phyloP scores from a whole-genome alignment of 2,888 invertebrate genomes.

The Hirtodrosophila trivittata region DNA sequence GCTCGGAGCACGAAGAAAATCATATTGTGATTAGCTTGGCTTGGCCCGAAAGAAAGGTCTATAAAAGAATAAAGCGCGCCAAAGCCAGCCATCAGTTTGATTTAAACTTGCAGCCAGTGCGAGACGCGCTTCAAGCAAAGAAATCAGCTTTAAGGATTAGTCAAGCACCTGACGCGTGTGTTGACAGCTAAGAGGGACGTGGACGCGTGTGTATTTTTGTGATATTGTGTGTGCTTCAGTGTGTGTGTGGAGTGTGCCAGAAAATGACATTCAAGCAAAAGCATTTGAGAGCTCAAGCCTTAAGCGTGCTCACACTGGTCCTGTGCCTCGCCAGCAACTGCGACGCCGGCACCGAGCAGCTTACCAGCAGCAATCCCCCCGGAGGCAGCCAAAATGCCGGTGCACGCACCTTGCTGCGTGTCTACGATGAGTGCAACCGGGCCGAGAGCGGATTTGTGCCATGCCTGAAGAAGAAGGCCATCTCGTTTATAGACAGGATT shows the following conservation, averaged over 20 bases:
- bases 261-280: slow-evolving; percentile 62
- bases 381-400: slow-evolving; percentile 85
- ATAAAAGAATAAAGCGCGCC: slow-evolving; percentile 83
- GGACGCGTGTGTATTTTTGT: slow-evolving; percentile 35
- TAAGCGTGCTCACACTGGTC: slow-evolving; percentile 46
- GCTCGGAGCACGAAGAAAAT: slow-evolving; percentile 58
- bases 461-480: slow-evolving; percentile 92
- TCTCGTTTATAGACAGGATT: slow-evolving; percentile 90
- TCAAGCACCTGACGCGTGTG: slow-evolving; percentile 22
- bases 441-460: slow-evolving; percentile 88
- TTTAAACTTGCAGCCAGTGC: slow-evolving; percentile 84
- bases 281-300: slow-evolving; percentile 35
- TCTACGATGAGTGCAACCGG: slow-evolving; percentile 91
- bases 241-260: slow-evolving; percentile 28
- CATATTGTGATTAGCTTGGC: slow-evolving; percentile 60
- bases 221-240: slow-evolving; percentile 21
- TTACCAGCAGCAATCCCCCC: slow-evolving; percentile 60
- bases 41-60: slow-evolving; percentile 78
- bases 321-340: slow-evolving; percentile 57
- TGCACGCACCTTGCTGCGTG: slow-evolving; percentile 87
- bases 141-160: slow-evolving; percentile 40
- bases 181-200: slow-evolving; percentile 6
- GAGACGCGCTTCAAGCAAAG: slow-evolving; percentile 41
- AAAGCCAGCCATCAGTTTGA: slow-evolving; percentile 85
- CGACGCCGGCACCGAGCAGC: slow-evolving; percentile 79